Evolutionary conservation across 2,113 vertebrate species (phyloP), one percentile per base, ranked within the genome.

Genomic region (Scolopax mira): DNA sequence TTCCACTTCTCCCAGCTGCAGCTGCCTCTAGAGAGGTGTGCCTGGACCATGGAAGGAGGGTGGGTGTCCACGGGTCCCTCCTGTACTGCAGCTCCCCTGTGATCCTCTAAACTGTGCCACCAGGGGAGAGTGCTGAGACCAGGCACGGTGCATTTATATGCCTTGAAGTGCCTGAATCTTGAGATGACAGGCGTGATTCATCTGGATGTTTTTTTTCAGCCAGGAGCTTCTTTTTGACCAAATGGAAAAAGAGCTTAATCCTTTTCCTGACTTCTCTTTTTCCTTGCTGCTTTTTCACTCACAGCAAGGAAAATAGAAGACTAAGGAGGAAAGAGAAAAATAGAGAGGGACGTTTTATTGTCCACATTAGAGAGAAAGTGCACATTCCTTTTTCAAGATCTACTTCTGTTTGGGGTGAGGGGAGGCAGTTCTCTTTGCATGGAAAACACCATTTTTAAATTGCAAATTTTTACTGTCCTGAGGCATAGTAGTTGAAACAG

Each of bases 391-490:
- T 84, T 75, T 31, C 31, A 89, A 83, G 42, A 64, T 51, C 17
- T 1, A n/a, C 12, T 44, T 81, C 41, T 70, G 21, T 83, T 71
- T 22, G 11, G 25, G 62, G 54, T 13, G 8, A 62, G 27, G 35
- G 7, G 30, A 67, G 46, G 58, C 1, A 1, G 19, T 85, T 90
- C 42, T 37, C 33, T 92, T 74, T 73, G 51, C 42, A 48, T 88
- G n/a, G 95, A 84, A 88, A 94, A 57, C 60, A 65, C 69, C 8
- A 8, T 52, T 86, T 96, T 94, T 93, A 74, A 86, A 83, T 88
- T 74, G 92, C 82, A 90, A 48, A 69, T 71, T 92, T 83, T 52
- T 79, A 9, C 79, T 91, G 44, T 83, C 85, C 64, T 44, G 74
- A 85, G 74, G 88, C 67, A 5, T 39, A 52, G 49, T 49, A 78